Evolutionary conservation across 1,140 invertebrate species (phyloP), one percentile per base, ranked within the genome.

Genomic region (Heliothis virescens): DNA sequence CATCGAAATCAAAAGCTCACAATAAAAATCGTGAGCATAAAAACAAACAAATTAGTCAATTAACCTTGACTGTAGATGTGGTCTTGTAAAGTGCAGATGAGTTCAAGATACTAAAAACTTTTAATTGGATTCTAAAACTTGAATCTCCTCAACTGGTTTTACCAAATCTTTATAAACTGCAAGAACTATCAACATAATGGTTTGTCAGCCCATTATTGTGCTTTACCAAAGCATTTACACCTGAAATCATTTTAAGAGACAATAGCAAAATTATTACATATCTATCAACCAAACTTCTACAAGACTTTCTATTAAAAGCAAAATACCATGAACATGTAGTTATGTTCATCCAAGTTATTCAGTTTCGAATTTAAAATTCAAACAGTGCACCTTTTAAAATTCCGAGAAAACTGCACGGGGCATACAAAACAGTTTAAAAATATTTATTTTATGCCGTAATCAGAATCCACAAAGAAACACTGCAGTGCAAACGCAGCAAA

Each of bases 401-500:
- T 67, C 63, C 63, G 18, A 67, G 63, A 67, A 67, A n/a, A 29
- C 67, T 71, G 67, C 47, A 52, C 5, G 21, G 18, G n/a, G 48
- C 18, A 53, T 53, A 67, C 5, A 47, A 16, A 67, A 52, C 16
- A 3, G 16, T 69, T 65, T 53, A 71, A 53, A 71, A 71, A 71
- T 71, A 71, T 71, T 71, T 71, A 16, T 13, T 71, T 50, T 15
- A 71, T 71, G 67, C 48, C 67, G 48, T 71, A 71, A 71, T 52
- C 48, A 71, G 63, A 48, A 1, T 69, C 67, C 47, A 53, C 67
- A 71, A 71, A 71, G 67, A 48, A 48, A 71, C 67, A 29, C 13
- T 71, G 67, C 67, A 71, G 12, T 52, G 47, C 15, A 52, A 26
- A 50, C 1, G 9, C 67, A 71, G 67, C 18, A 52, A 52, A 71